Evolutionary conservation across 2,888 invertebrate genomes (phyloP).

Genomic region (Hartigia nigra): DNA sequence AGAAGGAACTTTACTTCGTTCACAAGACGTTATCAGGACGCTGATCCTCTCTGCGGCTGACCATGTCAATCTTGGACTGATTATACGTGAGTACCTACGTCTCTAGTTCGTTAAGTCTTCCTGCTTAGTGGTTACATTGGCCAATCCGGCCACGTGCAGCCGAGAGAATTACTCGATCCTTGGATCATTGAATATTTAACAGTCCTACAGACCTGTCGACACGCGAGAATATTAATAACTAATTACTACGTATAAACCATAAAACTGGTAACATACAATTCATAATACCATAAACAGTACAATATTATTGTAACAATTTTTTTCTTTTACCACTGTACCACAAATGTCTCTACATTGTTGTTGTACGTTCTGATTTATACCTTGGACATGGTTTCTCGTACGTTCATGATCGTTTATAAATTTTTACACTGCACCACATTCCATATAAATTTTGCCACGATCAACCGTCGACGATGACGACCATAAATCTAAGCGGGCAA

Average conservation of each 20-base stretch:
- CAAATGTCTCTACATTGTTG: neutral
- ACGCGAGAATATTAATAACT: neutral
- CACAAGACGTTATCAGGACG: neutral
- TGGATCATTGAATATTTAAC: neutral
- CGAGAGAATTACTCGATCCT: neutral
- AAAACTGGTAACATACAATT: neutral
- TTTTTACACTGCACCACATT: neutral
- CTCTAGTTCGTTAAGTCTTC: neutral
- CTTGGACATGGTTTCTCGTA: neutral
- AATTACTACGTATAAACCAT: neutral
- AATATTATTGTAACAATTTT: neutral
- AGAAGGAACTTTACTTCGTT: neutral
- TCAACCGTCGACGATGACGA: neutral
- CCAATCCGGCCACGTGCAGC: neutral
- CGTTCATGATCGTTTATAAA: neutral
- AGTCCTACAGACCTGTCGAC: neutral
- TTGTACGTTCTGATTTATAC: neutral
- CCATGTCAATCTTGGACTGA: constrained; percentile 43
- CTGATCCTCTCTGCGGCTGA: neutral
- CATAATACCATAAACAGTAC: too few relatives aligned
- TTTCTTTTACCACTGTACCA: too few relatives aligned
- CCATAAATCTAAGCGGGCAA: neutral
- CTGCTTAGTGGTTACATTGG: neutral
- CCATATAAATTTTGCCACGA: constrained; percentile 4
- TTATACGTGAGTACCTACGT: constrained; percentile 43